phyloP scores from a whole-genome alignment of 2,113 vertebrate genomes.

The Isurus oxyrinchus region DNA sequence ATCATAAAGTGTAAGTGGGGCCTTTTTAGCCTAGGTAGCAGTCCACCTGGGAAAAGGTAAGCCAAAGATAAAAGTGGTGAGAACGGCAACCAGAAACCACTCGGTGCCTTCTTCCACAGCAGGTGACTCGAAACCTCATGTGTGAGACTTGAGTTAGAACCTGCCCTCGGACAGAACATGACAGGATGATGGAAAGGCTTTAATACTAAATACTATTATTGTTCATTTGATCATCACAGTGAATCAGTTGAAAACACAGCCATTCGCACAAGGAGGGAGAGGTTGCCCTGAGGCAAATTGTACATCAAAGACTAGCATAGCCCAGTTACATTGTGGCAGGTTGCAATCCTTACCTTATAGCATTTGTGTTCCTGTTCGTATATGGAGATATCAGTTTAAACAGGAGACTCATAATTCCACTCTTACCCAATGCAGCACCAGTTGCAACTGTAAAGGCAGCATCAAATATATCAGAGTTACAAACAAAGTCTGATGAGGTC shows the following conservation, averaged over 20 bases:
- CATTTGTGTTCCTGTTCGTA: slow-evolving; percentile 57
- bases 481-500: not conserved
- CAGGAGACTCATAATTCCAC: slow-evolving; percentile 72
- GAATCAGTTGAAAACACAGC: not conserved
- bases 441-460: slow-evolving; percentile 61
- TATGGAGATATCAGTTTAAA: slow-evolving; percentile 73
- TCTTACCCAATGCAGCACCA: slow-evolving; percentile 70
- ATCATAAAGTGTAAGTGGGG: not conserved
- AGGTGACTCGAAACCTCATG: not conserved
- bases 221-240: not conserved
- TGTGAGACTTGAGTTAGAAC: not conserved
- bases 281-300: not conserved
- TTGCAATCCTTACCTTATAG: slow-evolving; percentile 68
- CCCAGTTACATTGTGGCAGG: not conserved
- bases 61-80: not conserved
- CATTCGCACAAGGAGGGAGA: not conserved
- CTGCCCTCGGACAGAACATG: not conserved
- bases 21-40: not conserved
- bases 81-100: not conserved
- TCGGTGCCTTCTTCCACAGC: not conserved
- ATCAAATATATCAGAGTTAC: slow-evolving; percentile 17
- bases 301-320: not conserved
- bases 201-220: not conserved
- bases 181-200: not conserved
- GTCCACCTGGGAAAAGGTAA: not conserved